phyloP scores from a whole-genome alignment of 2,797 vertebrate genomes.

The Echeneis naucrates region DNA sequence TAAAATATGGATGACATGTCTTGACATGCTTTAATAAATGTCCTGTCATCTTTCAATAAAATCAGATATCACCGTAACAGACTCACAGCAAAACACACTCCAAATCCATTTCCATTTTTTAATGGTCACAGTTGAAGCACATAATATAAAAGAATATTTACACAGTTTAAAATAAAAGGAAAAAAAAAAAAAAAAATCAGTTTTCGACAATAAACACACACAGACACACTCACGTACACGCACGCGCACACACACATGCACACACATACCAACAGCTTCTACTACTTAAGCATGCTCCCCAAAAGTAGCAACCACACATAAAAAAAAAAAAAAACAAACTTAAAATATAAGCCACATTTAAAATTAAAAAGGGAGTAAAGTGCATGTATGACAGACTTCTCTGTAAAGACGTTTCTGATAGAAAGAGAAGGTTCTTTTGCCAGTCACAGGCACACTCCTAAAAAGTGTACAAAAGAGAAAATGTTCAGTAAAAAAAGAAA shows the following conservation, averaged over 20 bases:
- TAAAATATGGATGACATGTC: too few relatives aligned
- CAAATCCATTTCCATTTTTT: constrained; percentile 75
- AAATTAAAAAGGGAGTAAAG: constrained; percentile 83
- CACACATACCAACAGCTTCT: constrained; percentile 67
- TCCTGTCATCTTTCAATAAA: too few relatives aligned
- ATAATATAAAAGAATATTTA: constrained; percentile 85
- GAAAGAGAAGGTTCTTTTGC: constrained; percentile 73
- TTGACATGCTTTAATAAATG: too few relatives aligned
- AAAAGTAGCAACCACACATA: constrained; percentile 76
- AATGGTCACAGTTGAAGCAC: constrained; percentile 88
- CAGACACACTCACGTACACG: constrained; percentile 67
- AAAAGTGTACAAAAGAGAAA: constrained; percentile 66
- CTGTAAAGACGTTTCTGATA: constrained; percentile 74
- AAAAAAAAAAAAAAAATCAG: constrained; percentile 28
- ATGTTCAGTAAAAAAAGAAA: constrained; percentile 25
- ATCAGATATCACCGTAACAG: not conserved
- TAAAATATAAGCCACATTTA: constrained; percentile 69
- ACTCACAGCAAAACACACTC: constrained; percentile 35
- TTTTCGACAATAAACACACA: constrained; percentile 62
- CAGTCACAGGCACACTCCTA: constrained; percentile 76
- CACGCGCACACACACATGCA: constrained; percentile 58
- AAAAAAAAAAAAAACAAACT: constrained; percentile 59
- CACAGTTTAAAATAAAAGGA: constrained; percentile 77
- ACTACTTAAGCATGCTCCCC: constrained; percentile 73
- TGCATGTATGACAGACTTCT: constrained; percentile 84